A percentile compares a stretch with the other conserved stretches of the same genome.
These are phyloP conservation scores for Leucosticte australis DNA, from an alignment of 2,113 vertebrate species.

Conservation along the genomic window DNA sequence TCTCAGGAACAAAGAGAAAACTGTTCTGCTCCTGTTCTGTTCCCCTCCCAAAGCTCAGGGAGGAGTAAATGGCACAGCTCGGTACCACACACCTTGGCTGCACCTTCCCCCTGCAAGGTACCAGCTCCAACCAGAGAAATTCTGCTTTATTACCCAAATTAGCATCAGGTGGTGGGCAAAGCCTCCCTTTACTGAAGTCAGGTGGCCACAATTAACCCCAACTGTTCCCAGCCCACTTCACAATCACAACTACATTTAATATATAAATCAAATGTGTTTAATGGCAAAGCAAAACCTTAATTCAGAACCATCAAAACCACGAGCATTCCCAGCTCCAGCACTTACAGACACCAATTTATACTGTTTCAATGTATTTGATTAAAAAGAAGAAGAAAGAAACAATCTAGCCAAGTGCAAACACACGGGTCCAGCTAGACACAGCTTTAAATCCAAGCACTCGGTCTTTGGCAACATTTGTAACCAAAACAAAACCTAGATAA, in stretches of 20 bases:
- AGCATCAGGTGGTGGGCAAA: neutral
- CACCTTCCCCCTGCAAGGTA: too few relatives aligned
- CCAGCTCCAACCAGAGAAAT: neutral
- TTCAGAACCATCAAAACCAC: neutral
- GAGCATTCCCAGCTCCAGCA: neutral
- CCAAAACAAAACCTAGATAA: accelerated
- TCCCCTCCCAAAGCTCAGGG: neutral
- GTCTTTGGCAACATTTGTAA: neutral
- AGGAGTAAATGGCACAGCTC: accelerated
- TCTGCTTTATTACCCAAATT: neutral
- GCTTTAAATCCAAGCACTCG: neutral
- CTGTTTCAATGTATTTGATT: neutral
- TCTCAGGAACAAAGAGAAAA: neutral
- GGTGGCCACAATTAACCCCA: neutral
- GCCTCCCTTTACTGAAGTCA: neutral
- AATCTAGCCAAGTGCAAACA: neutral
- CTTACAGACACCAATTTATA: neutral
- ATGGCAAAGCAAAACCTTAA: neutral
- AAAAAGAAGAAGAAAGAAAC: neutral
- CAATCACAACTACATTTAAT: neutral
- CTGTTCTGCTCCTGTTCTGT: neutral
- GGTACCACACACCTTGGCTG: neutral
- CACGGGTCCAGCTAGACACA: neutral
- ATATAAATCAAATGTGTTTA: neutral
- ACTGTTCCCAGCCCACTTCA: neutral